Base-by-base conservation (phyloP, 1,140 invertebrate species). In the Capitella teleta region DNA sequence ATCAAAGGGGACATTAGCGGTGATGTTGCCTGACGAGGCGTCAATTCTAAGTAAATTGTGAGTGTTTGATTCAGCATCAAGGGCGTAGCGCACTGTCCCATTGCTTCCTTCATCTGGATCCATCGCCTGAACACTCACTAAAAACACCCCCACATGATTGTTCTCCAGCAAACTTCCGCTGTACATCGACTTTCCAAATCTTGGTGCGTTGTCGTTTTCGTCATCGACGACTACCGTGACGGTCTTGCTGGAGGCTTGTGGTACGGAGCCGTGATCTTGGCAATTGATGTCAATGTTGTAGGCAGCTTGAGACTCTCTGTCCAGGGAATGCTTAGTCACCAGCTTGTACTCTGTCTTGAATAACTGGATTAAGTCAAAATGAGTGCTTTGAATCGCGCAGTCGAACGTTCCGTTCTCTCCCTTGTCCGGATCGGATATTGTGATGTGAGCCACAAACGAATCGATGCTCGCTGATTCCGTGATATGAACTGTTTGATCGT, bases 101-200 rank as follows among this genome's bases (percentile, higher is more conserved):
- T 40, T 40, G 38, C 25, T n/a, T 19, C n/a, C 38, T 21, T 19
- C 38, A 24, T 40, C 38, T 19, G 25, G 10, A 10, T 40, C 38
- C 25, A 24, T 3, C 3, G 47, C 47, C 25, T 26, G 23, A 4
- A 52, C 51, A 14, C 18, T 38, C 24, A 40, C 45, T 1, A 52
- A 21, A 21, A 26, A 19, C 0, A 37, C 28, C 5, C 36, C 45
- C n/a, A 37, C 28, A 4, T 48, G 21, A 12, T 26, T n/a, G 34
- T 52, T 47, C 42, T 52, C 51, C n/a, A n/a, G 26, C 1, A 52
- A 43, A 25, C 43, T 47, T 24, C 38, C 28, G 5, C 6, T 14
- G 37, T 47, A 52, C 10, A 26, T 3, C 10, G 26, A 18, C 32
- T 47, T 23, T 2, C 24, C 21, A 24, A 52, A 52, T 10, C 6